Evolutionary conservation across 1,140 invertebrate genomes (phyloP).

Genomic region (Condylostylus longicornis): DNA sequence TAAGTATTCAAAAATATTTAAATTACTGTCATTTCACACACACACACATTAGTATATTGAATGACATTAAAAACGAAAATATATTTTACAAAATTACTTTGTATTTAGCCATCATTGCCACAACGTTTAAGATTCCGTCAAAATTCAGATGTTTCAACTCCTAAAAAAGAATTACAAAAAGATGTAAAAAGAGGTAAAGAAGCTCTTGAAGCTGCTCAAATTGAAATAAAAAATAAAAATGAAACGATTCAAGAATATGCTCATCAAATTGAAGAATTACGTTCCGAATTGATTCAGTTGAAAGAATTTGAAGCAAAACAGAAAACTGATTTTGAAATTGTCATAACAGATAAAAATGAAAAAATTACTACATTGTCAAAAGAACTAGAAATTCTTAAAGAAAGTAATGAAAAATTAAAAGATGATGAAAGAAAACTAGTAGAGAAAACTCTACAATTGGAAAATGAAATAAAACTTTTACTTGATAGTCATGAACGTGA

Average conservation of each 20-base stretch:
- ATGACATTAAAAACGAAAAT: not conserved
- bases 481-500: conserved; percentile 18
- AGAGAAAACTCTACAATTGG: conserved; percentile 14
- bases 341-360: conserved; percentile 17
- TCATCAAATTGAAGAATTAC: conserved; percentile 25
- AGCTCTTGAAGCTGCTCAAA: conserved; percentile 18
- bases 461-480: conserved; percentile 18
- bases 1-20: not conserved
- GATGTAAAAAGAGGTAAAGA: conserved; percentile 26
- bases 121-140: conserved; percentile 28
- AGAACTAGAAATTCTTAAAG: conserved; percentile 19
- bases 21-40: not conserved
- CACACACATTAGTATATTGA: not conserved
- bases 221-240: conserved; percentile 28
- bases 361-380: conserved; percentile 16
- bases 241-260: conserved; percentile 26
- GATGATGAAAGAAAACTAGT: conserved; percentile 12
- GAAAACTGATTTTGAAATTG: conserved; percentile 19
- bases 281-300: conserved; percentile 24
- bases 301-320: conserved; percentile 24
- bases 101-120: conserved; percentile 22
- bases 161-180: conserved; percentile 23
- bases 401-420: conserved; percentile 18
- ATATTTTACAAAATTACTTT: too few species aligned
- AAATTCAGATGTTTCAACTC: conserved; percentile 19